Evolutionary conservation across 2,113 vertebrate species (phyloP), one percentile per base, ranked within the genome.

Genomic region (Prinia subflava): DNA sequence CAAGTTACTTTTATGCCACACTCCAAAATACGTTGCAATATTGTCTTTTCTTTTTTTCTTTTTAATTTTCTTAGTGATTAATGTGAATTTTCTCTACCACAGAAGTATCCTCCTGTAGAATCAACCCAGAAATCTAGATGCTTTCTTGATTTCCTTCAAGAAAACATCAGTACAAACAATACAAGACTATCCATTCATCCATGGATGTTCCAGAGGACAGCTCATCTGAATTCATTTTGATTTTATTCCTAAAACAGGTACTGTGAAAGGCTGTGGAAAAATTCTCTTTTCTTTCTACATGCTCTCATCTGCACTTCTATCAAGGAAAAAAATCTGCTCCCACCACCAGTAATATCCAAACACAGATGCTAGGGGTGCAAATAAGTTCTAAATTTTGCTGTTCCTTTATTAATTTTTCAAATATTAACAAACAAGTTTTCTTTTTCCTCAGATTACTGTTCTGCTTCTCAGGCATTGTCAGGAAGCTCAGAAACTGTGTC

Each of bases 121-220:
- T n/a, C 39, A 59, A 23, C 15, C 23, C 57, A 28, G 24, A 53
- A 60, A 64, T 44, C 19, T 8, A 69, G 30, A 73, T n/a, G 33
- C 15, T 68, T 39, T 55, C 57, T 71, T n/a, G 39, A n/a, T 75
- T 69, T 69, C 55, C 53, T 83, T 19, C 79, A 60, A 23, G 14
- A 22, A 62, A 69, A 31, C 14, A 13, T 53, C 20, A 68, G 6
- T n/a, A 41, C 16, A 76, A 55, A 25, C 25, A 62, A 31, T 15
- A 20, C 8, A 59, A 52, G 18, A 27, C 18, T 20, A 15, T 10
- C 35, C 17, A 19, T 21, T 52, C 13, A n/a, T 18, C 19, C n/a
- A 59, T 0, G 0, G 24, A 35, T 52, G 18, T 37, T 70, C 7
- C 15, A 35, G 70, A 85, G 8, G 42, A 75, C 9, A 56, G 17